These are phyloP conservation scores for Natrix natrix DNA, from an alignment of 2,797 vertebrate genomes.

Conservation along the genomic window DNA sequence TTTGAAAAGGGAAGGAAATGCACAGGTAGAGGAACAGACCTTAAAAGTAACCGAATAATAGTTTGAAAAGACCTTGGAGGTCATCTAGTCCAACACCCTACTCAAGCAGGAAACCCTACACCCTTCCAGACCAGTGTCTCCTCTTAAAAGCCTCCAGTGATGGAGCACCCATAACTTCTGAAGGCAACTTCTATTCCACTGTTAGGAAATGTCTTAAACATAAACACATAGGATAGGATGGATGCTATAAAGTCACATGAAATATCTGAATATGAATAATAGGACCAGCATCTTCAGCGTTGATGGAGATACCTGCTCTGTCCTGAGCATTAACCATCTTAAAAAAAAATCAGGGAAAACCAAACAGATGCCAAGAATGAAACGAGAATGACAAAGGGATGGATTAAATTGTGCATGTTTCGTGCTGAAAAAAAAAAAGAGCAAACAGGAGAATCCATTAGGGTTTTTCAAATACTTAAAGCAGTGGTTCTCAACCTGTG, in stretches of 20 bases:
- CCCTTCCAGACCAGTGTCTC: too few species aligned
- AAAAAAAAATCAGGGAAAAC: not conserved
- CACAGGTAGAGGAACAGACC: not conserved
- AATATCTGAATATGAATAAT: not conserved
- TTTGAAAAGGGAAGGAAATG: not conserved
- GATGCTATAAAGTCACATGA: not conserved
- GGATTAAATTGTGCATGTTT: not conserved
- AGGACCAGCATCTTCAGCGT: not conserved
- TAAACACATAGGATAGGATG: not conserved
- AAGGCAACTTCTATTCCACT: too few species aligned
- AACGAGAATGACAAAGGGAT: not conserved
- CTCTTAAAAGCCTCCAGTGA: too few species aligned
- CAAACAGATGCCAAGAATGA: not conserved
- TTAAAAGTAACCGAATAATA: not conserved
- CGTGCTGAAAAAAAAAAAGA: not conserved
- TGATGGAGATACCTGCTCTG: not conserved
- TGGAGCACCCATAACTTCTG: too few species aligned
- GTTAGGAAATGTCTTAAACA: not conserved
- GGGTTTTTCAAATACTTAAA: not conserved
- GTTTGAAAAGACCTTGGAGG: too few species aligned
- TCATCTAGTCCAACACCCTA: too few species aligned
- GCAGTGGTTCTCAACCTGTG: too few species aligned
- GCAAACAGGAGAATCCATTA: too few species aligned
- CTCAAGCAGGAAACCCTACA: too few species aligned
- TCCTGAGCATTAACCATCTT: too few species aligned